Conservation (phyloP, 1,140 invertebrate species). For the Antheraea pernyi region DNA sequence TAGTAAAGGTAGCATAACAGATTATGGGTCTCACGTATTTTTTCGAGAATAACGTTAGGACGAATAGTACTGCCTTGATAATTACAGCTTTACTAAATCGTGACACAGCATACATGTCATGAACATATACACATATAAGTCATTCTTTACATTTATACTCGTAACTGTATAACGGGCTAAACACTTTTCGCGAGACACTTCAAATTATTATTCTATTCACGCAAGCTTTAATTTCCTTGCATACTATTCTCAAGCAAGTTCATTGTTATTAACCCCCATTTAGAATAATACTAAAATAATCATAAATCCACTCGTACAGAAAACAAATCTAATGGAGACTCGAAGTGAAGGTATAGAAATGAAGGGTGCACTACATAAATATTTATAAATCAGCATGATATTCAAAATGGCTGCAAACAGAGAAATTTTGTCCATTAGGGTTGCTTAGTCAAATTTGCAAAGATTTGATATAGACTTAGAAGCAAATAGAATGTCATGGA, state of each 20-base stretch:
- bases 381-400: constrained; percentile 31
- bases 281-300: not conserved
- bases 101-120: too few species aligned
- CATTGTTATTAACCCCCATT: not conserved
- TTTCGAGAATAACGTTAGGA: too few species aligned
- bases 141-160: too few species aligned
- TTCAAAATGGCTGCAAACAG: constrained; percentile 31
- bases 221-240: not conserved
- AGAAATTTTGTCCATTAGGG: constrained; percentile 16
- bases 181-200: not conserved
- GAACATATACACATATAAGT: too few species aligned
- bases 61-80: too few species aligned
- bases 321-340: constrained; percentile 8
- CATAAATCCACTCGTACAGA: constrained; percentile 3
- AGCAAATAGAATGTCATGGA: not conserved
- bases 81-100: too few species aligned
- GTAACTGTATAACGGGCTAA: too few species aligned
- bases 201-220: not conserved
- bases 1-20: too few species aligned
- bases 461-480: constrained; percentile 22
- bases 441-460: constrained; percentile 24
- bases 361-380: constrained; percentile 27
- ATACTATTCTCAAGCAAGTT: not conserved
- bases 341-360: constrained; percentile 17
- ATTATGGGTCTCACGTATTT: too few species aligned